Evolutionary conservation across 2,888 invertebrate species (phyloP).

Genomic region (Argynnis bischoffii): DNA sequence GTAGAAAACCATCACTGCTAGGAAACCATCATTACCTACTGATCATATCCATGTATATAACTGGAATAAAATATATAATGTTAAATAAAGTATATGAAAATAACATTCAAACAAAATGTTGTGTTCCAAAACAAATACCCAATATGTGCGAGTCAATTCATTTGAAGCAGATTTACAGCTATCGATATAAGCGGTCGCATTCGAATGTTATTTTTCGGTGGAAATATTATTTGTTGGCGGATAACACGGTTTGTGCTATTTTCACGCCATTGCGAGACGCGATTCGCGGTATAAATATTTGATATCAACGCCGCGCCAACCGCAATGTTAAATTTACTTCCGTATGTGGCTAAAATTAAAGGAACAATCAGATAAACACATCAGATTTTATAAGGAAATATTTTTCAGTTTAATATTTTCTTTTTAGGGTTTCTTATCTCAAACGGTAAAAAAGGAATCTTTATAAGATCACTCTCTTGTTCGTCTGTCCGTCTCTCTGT

Average conservation of each 20-base stretch:
- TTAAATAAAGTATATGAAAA: conserved; percentile 5
- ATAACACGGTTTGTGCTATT: conserved; percentile 57
- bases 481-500: no score
- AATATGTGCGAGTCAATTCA: conserved; percentile 35
- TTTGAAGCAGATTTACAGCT: conserved; percentile 37
- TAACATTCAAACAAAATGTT: conserved; percentile 17
- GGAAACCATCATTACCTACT: no score
- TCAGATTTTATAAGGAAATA: neutral
- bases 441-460: no score
- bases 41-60: no score
- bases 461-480: no score
- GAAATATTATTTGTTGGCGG: conserved; percentile 57
- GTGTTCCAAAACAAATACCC: conserved; percentile 25
- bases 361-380: neutral
- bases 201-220: conserved; percentile 51
- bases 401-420: no score
- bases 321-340: conserved; percentile 15
- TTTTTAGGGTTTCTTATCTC: no score
- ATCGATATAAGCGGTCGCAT: conserved; percentile 37
- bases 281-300: conserved; percentile 34
- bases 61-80: neutral
- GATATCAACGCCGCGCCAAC: conserved; percentile 24
- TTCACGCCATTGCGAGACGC: conserved; percentile 40
- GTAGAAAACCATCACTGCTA: no score
- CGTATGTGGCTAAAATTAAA: conserved; percentile 10